Evolutionary conservation across 1,140 invertebrate species (phyloP).

Genomic region (Monomorium pharaonis): DNA sequence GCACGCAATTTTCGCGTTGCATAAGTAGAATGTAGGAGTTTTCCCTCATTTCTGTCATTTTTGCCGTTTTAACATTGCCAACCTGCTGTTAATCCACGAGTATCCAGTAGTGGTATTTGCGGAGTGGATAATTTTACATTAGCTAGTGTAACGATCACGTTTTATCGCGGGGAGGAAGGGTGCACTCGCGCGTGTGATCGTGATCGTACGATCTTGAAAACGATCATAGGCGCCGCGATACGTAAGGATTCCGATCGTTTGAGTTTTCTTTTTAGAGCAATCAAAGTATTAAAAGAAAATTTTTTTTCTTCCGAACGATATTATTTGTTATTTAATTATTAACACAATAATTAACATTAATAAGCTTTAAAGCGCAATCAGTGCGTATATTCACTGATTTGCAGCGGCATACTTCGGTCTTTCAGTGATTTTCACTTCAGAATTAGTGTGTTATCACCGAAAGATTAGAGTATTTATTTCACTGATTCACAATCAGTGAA

Average conservation of each 20-base stretch:
- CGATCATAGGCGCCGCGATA: not conserved
- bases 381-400: no score
- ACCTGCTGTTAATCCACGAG: not conserved
- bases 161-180: not conserved
- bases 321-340: not conserved
- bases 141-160: not conserved
- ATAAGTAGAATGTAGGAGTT: not conserved
- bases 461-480: no score
- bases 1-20: not conserved
- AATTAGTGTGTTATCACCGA: no score
- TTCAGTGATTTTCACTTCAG: no score
- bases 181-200: not conserved
- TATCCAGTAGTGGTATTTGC: conserved; percentile 3
- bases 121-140: conserved; percentile 19
- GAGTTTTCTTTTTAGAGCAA: not conserved
- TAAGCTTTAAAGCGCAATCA: no score
- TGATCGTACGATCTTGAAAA: conserved; percentile 8
- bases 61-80: not conserved
- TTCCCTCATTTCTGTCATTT: not conserved
- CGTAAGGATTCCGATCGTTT: not conserved
- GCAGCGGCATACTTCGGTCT: no score
- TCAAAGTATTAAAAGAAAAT: not conserved
- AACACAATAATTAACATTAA: no score
- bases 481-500: no score
- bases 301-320: not conserved